Conservation (phyloP, 2,888 invertebrate genomes). For the Oxyscelio sp. region DNA sequence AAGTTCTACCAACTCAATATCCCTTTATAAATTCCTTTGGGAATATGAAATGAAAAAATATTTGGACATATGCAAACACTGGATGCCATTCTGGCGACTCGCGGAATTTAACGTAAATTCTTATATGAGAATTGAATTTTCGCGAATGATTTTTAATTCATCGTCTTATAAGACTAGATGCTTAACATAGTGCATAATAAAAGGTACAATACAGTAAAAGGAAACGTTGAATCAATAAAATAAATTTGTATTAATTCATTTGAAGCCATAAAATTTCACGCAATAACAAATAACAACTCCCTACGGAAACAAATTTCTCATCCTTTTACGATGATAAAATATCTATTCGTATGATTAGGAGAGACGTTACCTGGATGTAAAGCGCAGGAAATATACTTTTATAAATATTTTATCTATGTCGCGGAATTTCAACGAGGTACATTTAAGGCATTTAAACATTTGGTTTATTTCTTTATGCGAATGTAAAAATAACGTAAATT, state of each 20-base stretch:
- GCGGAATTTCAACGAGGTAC: constrained; percentile 22
- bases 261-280: constrained; percentile 11
- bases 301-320: neutral
- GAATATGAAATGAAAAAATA: too few relatives aligned
- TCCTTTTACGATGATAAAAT: constrained; percentile 10
- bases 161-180: too few relatives aligned
- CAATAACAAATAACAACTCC: constrained; percentile 15
- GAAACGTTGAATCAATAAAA: neutral
- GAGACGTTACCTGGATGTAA: constrained; percentile 14
- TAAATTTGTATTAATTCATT: constrained; percentile 10
- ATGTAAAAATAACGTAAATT: constrained; percentile 25
- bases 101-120: too few relatives aligned
- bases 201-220: too few relatives aligned
- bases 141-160: too few relatives aligned
- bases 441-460: constrained; percentile 42
- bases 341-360: constrained; percentile 7
- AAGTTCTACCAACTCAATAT: too few relatives aligned
- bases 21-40: too few relatives aligned
- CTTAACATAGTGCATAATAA: too few relatives aligned
- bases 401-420: constrained; percentile 25
- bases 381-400: constrained; percentile 25
- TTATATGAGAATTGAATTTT: too few relatives aligned
- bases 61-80: too few relatives aligned
- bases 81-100: too few relatives aligned
- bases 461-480: constrained; percentile 32